Evolutionary conservation across 1,140 invertebrate genomes (phyloP).

Genomic region (Drosophila melanica): DNA sequence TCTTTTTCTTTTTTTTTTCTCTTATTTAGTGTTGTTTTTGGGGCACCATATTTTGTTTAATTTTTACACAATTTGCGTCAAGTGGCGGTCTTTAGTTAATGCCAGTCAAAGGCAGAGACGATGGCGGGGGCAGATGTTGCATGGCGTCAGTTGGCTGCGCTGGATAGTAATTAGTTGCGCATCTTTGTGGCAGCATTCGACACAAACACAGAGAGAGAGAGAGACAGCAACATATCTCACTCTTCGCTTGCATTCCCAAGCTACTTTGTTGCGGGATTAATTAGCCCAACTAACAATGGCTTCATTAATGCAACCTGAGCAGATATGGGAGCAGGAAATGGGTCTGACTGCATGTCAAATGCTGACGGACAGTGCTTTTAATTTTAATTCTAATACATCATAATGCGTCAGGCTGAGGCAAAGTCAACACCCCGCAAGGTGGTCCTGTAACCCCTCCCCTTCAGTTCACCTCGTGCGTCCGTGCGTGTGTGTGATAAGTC

Average conservation of each 20-base stretch:
- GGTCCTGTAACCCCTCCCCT: slow-evolving; percentile 8
- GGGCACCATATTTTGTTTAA: slow-evolving; percentile 37
- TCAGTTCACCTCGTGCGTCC: slow-evolving; percentile 31
- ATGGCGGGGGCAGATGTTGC: slow-evolving; percentile 48
- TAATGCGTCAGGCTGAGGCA: slow-evolving; percentile 54
- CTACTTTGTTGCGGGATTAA: slow-evolving; percentile 49
- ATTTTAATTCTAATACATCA: slow-evolving; percentile 81
- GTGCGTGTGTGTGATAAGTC: slow-evolving; percentile 80
- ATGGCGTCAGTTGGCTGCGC: neutral
- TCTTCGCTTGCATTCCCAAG: neutral
- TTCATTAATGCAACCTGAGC: slow-evolving; percentile 71
- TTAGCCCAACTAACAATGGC: slow-evolving; percentile 60
- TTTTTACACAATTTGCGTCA: slow-evolving; percentile 62
- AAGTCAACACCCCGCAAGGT: slow-evolving; percentile 66
- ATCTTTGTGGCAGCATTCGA: slow-evolving; percentile 4
- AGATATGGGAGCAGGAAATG: neutral
- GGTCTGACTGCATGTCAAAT: slow-evolving; percentile 34
- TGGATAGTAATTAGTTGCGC: slow-evolving; percentile 23
- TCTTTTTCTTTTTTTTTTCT: neutral
- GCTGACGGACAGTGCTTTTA: slow-evolving; percentile 66
- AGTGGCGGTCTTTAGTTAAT: slow-evolving; percentile 76
- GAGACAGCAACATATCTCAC: slow-evolving; percentile 2
- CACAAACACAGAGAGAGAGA: neutral
- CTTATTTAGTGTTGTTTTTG: slow-evolving; percentile 27
- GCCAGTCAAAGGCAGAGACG: slow-evolving; percentile 57